Evolutionary conservation across 2,113 vertebrate genomes (phyloP), one percentile per base, ranked within the genome.

Genomic region (Ceuthmochares aereus): DNA sequence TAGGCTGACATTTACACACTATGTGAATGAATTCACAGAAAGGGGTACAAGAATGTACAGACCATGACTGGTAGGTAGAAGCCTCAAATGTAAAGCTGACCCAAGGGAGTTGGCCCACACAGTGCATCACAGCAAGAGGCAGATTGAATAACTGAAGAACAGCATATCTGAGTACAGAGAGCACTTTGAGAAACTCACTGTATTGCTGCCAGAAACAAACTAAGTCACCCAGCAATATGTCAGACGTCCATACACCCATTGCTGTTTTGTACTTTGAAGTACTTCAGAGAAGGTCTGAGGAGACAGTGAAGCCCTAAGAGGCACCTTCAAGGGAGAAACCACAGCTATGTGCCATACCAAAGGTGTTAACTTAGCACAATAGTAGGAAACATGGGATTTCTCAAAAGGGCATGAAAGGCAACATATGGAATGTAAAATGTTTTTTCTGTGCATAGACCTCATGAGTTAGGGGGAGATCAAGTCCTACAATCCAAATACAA

Each of bases 71-170:
- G 26, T 10, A 64, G 40, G 30, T 10, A 59, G 59, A 84, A 74
- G 22, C 5, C 19, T 7, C 19, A 64, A 23, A 40, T 40, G 6
- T 49, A 62, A 63, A 84, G 29, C 22, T 64, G 70, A 47, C 10
- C 45, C 3, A n/a, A 52, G n/a, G 10, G 0, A 0, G 18, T 52
- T 3, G 2, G 14, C 14, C 45, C 11, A 80, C 21, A 25, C 2
- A 26, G 10, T 9, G 19, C 14, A 19, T 45, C 9, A 4, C 29
- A 62, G 51, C 63, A 87, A 60, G 43, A 51, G 15, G 4, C 52
- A 12, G 14, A 60, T 73, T 37, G 76, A 90, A 73, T 32, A 78
- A 49, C 5, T 11, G 29, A 64, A 40, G 22, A 49, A 55, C 3
- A 10, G 34, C 23, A 4, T 10, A 34, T 72, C 20, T 84, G 52